Percentiles rank a stretch among this genome's conserved stretches.
phyloP scores from a whole-genome alignment of 2,113 vertebrate species.

The Pterocles gutturalis region DNA sequence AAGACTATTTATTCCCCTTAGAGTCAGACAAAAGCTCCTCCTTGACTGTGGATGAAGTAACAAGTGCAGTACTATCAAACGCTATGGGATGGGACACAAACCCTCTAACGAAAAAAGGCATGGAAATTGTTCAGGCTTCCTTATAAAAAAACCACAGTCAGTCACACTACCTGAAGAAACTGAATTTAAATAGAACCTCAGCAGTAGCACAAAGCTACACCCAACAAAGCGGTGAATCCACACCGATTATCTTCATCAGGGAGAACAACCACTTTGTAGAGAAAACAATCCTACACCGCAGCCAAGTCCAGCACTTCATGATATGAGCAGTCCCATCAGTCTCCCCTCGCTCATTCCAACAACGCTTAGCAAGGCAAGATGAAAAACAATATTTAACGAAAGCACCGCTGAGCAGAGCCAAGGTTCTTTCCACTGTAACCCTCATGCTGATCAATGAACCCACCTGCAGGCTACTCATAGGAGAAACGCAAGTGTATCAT shows the following conservation, averaged over 20 bases:
- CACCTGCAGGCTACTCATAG: rapidly evolving
- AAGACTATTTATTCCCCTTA: neutral
- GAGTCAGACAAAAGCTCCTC: neutral
- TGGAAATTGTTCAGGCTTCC: neutral
- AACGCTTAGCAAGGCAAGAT: neutral
- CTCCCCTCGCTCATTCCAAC: neutral
- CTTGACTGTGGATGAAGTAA: neutral
- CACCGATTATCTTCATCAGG: neutral
- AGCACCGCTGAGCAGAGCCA: rapidly evolving
- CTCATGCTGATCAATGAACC: rapidly evolving
- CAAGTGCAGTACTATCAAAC: neutral
- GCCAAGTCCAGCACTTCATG: neutral
- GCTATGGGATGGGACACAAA: neutral
- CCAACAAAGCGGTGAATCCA: neutral
- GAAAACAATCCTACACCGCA: neutral
- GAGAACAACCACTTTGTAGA: neutral
- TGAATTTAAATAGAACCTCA: neutral
- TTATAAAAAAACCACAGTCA: neutral
- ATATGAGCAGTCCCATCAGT: neutral
- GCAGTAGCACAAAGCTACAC: neutral
- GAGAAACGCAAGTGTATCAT: rapidly evolving
- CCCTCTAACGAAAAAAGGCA: neutral
- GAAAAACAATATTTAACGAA: neutral
- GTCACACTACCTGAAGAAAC: neutral
- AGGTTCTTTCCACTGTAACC: neutral